Evolutionary conservation across 2,888 invertebrate species (phyloP), one percentile per base, ranked within the genome.

Genomic region (Zonitis immaculata): DNA sequence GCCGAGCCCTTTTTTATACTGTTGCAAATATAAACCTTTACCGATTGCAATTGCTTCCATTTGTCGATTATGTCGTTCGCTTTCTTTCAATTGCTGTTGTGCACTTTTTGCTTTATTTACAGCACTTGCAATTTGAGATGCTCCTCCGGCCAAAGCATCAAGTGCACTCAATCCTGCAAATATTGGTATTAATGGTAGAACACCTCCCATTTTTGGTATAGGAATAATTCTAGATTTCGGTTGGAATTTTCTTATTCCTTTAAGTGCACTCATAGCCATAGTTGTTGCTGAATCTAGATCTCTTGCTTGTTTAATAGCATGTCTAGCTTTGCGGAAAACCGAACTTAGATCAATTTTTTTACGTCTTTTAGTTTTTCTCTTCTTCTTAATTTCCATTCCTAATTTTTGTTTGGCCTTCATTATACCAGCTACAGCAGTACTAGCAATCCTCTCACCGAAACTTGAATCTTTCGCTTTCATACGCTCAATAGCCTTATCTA

Each of bases 31-130:
- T 27, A 72, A 30, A 8, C 72, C 71, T 58, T 67, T 70, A 11
- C 60, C 60, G 14, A 73, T 52, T 11, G 69, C 69, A 18, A 73
- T 59, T 12, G 70, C 67, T 65, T 74, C 73, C 69, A 74, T 73
- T n/a, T 60, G 57, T 62, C 63, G 53, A 57, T 75, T 75, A 57
- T 73, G 73, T 9, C 72, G 63, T 51, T 65, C 53, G 46, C 53
- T 61, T 60, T 76, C 71, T 28, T 60, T 39, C 43, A 72, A 54
- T 54, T 66, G 58, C 57, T 68, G 61, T 60, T 64, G 61, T 16
- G 71, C 72, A 42, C 54, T 49, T 59, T 69, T 70, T 4, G 67
- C 65, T 44, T 70, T 62, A 56, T 69, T 70, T 9, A 71, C 63
- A 12, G 71, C 67, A 57, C 72, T 73, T 2, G 67, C 66, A 28